phyloP scores from a whole-genome alignment of 2,888 invertebrate genomes.

The Melanargia galathea region DNA sequence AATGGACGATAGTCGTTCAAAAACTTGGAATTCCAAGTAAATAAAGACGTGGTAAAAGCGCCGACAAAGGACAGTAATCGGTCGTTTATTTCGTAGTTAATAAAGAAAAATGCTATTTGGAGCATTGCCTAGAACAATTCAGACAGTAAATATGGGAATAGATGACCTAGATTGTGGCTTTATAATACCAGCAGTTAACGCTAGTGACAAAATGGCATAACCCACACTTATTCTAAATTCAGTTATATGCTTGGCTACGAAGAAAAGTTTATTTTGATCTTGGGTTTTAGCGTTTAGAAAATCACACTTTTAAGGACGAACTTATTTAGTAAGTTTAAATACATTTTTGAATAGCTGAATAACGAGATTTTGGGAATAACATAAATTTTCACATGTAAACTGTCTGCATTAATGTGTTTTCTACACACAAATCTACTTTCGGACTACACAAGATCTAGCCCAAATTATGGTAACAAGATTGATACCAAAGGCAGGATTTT shows the following conservation, averaged over 20 bases:
- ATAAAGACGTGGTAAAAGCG: constrained; percentile 2
- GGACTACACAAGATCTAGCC: too few relatives aligned
- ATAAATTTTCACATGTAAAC: neutral
- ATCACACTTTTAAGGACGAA: too few relatives aligned
- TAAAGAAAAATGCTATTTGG: constrained; percentile 23
- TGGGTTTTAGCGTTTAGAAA: too few relatives aligned
- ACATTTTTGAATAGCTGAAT: too few relatives aligned
- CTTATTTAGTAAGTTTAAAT: too few relatives aligned
- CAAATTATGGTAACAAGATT: too few relatives aligned
- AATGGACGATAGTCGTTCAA: neutral
- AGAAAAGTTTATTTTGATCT: neutral
- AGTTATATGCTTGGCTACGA: neutral
- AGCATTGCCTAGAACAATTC: constrained; percentile 19
- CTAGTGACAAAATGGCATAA: neutral
- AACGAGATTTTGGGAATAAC: too few relatives aligned
- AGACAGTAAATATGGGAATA: constrained; percentile 18
- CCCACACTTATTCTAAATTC: neutral
- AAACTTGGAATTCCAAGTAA: neutral
- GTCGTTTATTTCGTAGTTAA: constrained; percentile 20
- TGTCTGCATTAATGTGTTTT: too few relatives aligned
- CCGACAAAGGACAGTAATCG: constrained; percentile 14
- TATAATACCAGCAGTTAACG: constrained; percentile 1
- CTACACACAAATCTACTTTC: too few relatives aligned
- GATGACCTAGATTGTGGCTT: constrained; percentile 20
- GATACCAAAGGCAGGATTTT: too few relatives aligned